Base-by-base conservation (phyloP, 2,797 vertebrate species). In the Neosalanx taihuensis region DNA sequence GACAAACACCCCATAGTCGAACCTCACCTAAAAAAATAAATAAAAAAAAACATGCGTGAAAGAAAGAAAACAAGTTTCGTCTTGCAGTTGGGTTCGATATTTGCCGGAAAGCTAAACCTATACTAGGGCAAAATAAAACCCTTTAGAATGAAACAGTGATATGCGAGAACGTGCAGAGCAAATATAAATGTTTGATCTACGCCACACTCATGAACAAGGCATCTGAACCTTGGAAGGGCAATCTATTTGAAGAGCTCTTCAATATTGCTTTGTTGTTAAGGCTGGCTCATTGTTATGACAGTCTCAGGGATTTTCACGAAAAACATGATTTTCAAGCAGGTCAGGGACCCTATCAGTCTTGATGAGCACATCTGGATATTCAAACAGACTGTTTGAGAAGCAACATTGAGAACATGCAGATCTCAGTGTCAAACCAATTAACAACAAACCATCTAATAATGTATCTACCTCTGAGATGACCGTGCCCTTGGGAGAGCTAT, bases 401-500 rank as follows among this genome's bases (percentile, higher is more conserved):
- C 41, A 56, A 56, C 51, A 56, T n/a, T n/a, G 18, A 56, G 17
- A n/a, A 56, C 15, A n/a, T 56, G 26, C 46, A 15, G 7, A 23
- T 41, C n/a, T 46, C 33, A 23, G 37, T 18, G 20, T 66, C 26
- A 59, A 30, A 30, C 13, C 41, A 67, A 26, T 51, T 7, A 17
- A 23, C 9, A 67, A 67, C 18, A 35, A 23, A 56, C 37, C 30
- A 46, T 15, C 23, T 26, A 30, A 2, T 35, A 29, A 35, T 37
- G 20, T 37, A 17, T 62, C 60, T 49, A 58, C 37, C 23, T 41
- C 20, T 51, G 46, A 63, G 49, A 26, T 35, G 29, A 61, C 56
- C 58, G n/a, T 78, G 60, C 69, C 66, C 7, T 6, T 56, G 18
- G 9, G 35, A 69, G 65, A 77, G 53, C 29, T 72, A 71, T 70